These are phyloP conservation scores for Hypotaenidia okinawae DNA, from an alignment of 2,797 vertebrate species.

Conservation along the genomic window DNA sequence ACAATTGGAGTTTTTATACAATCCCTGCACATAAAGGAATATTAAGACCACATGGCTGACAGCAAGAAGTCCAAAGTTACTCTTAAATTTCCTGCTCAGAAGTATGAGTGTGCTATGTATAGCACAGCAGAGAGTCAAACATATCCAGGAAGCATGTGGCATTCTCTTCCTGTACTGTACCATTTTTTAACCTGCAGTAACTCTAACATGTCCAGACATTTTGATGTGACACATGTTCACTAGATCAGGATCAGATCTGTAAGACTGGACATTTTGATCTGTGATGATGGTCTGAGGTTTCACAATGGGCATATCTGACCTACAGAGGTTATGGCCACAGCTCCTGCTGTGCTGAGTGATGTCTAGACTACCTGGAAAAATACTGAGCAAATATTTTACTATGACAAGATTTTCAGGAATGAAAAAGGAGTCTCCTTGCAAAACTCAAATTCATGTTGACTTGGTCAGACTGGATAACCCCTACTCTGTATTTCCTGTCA, in stretches of 20 bases:
- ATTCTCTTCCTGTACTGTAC: background rate
- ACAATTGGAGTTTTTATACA: background rate
- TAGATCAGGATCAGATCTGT: background rate
- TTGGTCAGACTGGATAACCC: background rate
- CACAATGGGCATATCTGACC: background rate
- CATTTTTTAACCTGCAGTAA: background rate
- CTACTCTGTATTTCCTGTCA: background rate
- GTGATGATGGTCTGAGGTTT: background rate
- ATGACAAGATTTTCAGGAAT: background rate
- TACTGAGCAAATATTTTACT: background rate
- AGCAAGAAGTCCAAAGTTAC: background rate
- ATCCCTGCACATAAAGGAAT: background rate
- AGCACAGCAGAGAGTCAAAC: background rate
- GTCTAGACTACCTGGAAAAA: background rate
- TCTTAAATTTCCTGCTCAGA: background rate
- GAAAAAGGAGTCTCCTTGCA: background rate
- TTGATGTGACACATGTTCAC: background rate
- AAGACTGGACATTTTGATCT: background rate
- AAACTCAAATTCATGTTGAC: background rate
- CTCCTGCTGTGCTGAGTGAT: background rate
- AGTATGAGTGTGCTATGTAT: background rate
- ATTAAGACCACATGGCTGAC: background rate
- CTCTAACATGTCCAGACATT: background rate
- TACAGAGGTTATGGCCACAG: background rate
- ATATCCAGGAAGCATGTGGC: background rate